These are phyloP conservation scores for Thinocorus orbignyianus DNA, from an alignment of 2,113 vertebrate genomes.

Conservation along the genomic window DNA sequence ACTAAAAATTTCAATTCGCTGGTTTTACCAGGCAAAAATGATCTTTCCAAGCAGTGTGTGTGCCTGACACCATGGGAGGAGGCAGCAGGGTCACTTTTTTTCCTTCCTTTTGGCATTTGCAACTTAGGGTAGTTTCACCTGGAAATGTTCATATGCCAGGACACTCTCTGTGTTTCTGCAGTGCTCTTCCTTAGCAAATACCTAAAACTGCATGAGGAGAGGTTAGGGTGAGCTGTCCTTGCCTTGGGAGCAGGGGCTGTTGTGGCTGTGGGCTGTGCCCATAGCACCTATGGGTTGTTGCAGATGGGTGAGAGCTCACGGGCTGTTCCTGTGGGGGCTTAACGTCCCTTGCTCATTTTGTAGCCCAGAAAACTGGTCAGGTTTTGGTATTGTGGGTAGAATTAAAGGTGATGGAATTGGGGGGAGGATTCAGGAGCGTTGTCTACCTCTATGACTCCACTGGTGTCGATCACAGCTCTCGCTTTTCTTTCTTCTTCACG, in stretches of 20 bases:
- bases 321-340: neutral
- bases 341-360: neutral
- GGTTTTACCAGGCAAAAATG: neutral
- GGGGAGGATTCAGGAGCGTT: neutral
- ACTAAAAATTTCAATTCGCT: neutral
- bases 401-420: neutral
- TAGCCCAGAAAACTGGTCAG: neutral
- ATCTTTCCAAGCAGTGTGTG: fast-evolving
- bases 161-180: neutral
- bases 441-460: neutral
- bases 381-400: neutral
- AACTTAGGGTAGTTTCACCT: neutral
- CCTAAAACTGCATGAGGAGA: neutral
- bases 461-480: neutral
- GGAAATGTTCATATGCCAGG: neutral
- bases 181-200: neutral
- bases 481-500: neutral
- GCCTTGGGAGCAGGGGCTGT: neutral
- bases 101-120: neutral
- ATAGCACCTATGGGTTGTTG: fast-evolving
- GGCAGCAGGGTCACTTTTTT: neutral
- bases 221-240: neutral
- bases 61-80: neutral
- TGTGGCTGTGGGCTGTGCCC: neutral
- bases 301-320: fast-evolving